Base-by-base conservation (phyloP, 2,888 invertebrate genomes). In the Coremacera marginata region DNA sequence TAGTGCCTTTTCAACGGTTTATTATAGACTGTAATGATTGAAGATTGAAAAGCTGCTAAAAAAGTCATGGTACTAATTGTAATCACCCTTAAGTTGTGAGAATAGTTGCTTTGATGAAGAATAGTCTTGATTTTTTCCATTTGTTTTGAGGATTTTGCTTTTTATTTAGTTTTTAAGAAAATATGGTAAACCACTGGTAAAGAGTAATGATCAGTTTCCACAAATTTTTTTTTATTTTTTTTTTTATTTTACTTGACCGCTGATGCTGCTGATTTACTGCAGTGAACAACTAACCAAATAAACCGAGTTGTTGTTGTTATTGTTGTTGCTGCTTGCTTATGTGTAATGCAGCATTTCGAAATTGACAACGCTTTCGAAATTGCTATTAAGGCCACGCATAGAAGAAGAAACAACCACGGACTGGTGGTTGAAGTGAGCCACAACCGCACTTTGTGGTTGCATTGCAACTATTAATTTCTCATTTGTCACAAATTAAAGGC, bases 401-500 rank as follows among this genome's bases (percentile, higher is more conserved):
- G 62, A 44, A 14, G 60, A 7, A 62, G 19, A 37, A 60, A 25
- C 60, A 2, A 44, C 22, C 27, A 44, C 19, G 22, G 2, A n/a
- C 3, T 31, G 55, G 9, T 63, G 31, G 11, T 16, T 16, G 34
- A n/a, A 27, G 34, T 31, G 16, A 63, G 63, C 31, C 31, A 63
- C 27, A 63, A 63, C 63, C 31, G 14, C 11, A 44, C 44, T 44
- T 44, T 63, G 63, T 31, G 63, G 63, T 63, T n/a, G 63, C 25
- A 31, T 31, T 67, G 71, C 57, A 70, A 70, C 70, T 70, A 75
- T 75, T 70, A 75, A 75, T 75, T 75, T 75, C 70, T 70, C 62
- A 75, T 75, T 75, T 75, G 75, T 75, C 75, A 75, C 75, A 75
- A 70, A 68, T 75, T 55, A 74, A 60, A 65, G 19, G 25, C 44